Evolutionary conservation across 2,888 invertebrate species (phyloP), one percentile per base, ranked within the genome.

Genomic region (Torymus aiolomorphi): DNA sequence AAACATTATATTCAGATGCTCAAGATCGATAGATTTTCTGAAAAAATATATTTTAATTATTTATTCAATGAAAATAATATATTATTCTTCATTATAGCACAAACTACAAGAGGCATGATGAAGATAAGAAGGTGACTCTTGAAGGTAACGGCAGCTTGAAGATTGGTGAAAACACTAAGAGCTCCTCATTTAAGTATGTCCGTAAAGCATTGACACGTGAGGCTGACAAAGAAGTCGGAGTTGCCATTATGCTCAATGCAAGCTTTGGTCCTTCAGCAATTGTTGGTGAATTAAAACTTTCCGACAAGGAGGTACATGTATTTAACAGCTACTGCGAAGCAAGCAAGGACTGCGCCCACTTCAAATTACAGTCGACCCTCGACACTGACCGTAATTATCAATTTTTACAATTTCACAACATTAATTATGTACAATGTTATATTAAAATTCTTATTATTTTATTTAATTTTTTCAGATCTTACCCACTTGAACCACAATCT

Each of bases 111-210:
- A 92, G 94, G 80, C 94, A 95, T 83, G 93, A 94, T 78, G 89
- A 89, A 67, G 88, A 85, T 13, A 93, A 93, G 14, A 95, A 95
- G 88, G 92, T 93, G 72, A 94, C 95, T 75, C 91, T 96, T 10
- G 96, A 96, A 88, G 96, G 96, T 0, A 94, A 94, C 10, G 96
- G 96, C 0, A 93, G 93, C 59, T 91, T 96, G 16, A 94, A 94
- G 85, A 92, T 95, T n/a, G 92, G 93, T 75, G 94, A 95, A 1
- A 93, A 94, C 74, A 92, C 93, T 80, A 94, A 94, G 83, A 93
- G 93, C 14, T 94, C 94, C 0, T 95, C 93, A 88, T 96, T 96
- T 91, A 95, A 95, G 85, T 94, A 94, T 86, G 94, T 94, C 78
- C 92, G 93, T 65, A 94, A 95, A 80, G 87, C 92, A 18, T 92